Conservation (phyloP, 2,113 vertebrate genomes). For the Clarias macrocephalus region DNA sequence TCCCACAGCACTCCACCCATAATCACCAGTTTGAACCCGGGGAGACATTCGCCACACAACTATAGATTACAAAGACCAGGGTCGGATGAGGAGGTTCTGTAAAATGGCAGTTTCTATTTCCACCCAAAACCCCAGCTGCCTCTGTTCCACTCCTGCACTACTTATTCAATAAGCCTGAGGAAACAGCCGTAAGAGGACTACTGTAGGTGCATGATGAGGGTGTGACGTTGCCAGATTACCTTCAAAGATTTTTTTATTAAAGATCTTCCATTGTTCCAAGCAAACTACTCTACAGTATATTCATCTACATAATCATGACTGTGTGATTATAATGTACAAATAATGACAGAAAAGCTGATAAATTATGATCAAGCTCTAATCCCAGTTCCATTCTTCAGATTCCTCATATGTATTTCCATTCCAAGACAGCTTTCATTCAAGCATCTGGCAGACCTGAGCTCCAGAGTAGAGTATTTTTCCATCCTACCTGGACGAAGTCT, state of each 20-base stretch:
- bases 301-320: not conserved
- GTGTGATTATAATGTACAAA: too few relatives aligned
- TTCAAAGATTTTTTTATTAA: not conserved
- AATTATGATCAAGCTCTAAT: not conserved
- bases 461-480: conserved; percentile 28
- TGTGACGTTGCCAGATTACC: not conserved
- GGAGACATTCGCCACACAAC: conserved; percentile 56
- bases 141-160: conserved; percentile 29
- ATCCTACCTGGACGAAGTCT: conserved; percentile 17
- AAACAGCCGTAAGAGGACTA: not conserved
- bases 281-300: not conserved
- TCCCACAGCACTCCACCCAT: conserved; percentile 58
- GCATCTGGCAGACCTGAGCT: conserved; percentile 29
- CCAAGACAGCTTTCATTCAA: conserved; percentile 2
- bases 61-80: conserved; percentile 55
- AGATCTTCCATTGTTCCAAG: not conserved
- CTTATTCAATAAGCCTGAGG: conserved; percentile 17
- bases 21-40: conserved; percentile 55
- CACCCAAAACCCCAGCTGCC: conserved; percentile 34
- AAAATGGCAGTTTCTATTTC: conserved; percentile 64
- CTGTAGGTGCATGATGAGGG: not conserved
- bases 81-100: conserved; percentile 50
- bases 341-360: not conserved
- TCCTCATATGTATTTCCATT: conserved; percentile 45
- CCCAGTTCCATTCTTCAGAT: conserved; percentile 36